Evolutionary conservation across 2,888 invertebrate species (phyloP), one percentile per base, ranked within the genome.

Genomic region (Hyposoter dolosus): DNA sequence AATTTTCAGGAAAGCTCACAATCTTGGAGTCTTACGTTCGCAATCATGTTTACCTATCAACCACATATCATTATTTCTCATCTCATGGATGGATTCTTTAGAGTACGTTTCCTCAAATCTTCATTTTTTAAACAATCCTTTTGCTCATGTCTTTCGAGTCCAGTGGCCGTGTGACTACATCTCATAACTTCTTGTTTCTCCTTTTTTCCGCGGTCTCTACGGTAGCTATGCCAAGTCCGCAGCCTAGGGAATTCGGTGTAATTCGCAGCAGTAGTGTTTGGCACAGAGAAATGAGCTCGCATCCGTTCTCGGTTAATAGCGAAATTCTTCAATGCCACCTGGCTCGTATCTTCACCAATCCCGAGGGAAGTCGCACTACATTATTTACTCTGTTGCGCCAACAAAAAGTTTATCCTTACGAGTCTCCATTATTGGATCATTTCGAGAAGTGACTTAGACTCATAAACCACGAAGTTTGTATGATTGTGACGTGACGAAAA

Each of bases 291-390:
- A 78, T 78, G 53, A 69, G 56, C 56, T 69, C 43, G 78, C 78
- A 78, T 78, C 78, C 68, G 32, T 78, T 56, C 78, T 69, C 78
- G 43, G 78, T 78, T 78, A 78, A 77, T 69, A 69, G 68, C 56
- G 40, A 78, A 35, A 78, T 78, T 69, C 68, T 28, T 78, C 78
- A 78, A 69, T n/a, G 68, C 35, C 78, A 78, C 43, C 56, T 43
- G n/a, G 40, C 45, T 28, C 56, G 56, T 69, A 78, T 28, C 78
- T 78, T 53, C 56, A 23, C 28, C n/a, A 78, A 50, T 78, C 78
- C 78, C 78, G 1, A 69, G 78, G 45, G 68, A 69, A 12, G 45
- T 69, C 32, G 28, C 9, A 23, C 68, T 53, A 17, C 19, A 40
- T 69, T 56, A 32, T 63, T 75, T 74, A 47, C 45, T 45, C 45